Conservation (phyloP, 1,140 invertebrate species). For the Sarcophaga peregrina region DNA sequence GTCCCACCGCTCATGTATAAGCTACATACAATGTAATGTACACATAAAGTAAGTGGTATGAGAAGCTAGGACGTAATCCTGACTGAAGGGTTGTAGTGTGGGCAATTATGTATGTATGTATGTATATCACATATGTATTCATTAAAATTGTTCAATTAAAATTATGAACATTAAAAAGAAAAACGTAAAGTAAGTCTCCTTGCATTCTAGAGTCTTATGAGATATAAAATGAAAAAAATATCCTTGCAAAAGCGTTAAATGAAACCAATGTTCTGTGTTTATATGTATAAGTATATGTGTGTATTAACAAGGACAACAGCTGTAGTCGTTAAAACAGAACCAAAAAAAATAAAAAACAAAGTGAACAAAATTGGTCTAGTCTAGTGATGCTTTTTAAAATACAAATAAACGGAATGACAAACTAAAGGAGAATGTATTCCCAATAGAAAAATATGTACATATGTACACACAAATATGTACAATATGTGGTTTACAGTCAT, state of each 20-base stretch:
- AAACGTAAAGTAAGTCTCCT: too few species aligned
- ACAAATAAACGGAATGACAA: background rate
- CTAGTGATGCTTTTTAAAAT: background rate
- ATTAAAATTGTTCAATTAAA: too few species aligned
- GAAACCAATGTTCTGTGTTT: slow-evolving; percentile 6
- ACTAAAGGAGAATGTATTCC: background rate
- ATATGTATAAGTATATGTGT: background rate
- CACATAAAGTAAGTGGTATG: too few species aligned
- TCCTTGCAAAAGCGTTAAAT: slow-evolving; percentile 1
- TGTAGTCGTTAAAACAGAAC: slow-evolving; percentile 2
- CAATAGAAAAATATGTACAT: background rate
- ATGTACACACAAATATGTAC: background rate
- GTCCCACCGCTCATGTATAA: too few species aligned
- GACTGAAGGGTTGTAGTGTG: too few species aligned
- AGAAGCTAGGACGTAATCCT: too few species aligned
- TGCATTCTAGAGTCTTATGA: too few species aligned
- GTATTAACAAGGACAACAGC: background rate
- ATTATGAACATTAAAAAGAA: too few species aligned
- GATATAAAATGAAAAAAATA: background rate
- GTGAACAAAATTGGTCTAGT: slow-evolving; percentile 6
- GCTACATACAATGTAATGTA: too few species aligned
- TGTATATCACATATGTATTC: too few species aligned
- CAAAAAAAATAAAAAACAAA: background rate
- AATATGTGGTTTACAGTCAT: background rate
- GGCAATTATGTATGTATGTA: too few species aligned